These are phyloP conservation scores for Hydractinia symbiolongicarpus DNA, from an alignment of 30 jellyfish, hydroid and myxozoan genomes.

Conservation along the genomic window DNA sequence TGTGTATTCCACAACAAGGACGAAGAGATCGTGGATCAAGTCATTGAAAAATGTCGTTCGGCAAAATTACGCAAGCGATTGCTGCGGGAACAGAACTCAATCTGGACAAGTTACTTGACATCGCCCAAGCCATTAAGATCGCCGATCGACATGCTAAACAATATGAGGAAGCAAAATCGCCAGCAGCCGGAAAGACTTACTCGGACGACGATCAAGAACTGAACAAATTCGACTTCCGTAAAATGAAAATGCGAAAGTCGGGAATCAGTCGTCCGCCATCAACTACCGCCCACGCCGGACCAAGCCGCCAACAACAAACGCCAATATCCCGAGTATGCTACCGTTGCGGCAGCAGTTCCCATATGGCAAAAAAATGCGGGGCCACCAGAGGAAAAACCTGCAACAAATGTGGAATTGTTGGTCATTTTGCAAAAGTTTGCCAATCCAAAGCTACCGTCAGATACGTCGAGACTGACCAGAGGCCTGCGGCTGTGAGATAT, in stretches of 20 bases:
- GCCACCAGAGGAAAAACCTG: constrained; percentile 37
- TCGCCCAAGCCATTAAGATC: constrained; percentile 14
- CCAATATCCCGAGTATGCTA: constrained; percentile 28
- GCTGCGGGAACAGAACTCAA: constrained; percentile 39
- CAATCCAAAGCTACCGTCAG: too few relatives aligned
- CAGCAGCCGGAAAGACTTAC: too few relatives aligned
- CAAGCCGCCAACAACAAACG: constrained; percentile 9
- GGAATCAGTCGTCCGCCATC: constrained; percentile 5
- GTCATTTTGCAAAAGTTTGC: too few relatives aligned
- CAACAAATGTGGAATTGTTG: constrained; percentile 55
- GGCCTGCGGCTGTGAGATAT: too few relatives aligned
- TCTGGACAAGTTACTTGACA: constrained; percentile 8
- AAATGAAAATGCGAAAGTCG: neutral
- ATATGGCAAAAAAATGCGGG: constrained; percentile 30
- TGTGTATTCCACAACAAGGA: constrained; percentile 22
- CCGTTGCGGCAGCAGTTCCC: constrained; percentile 32
- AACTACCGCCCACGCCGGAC: too few relatives aligned
- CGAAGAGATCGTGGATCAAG: too few relatives aligned
- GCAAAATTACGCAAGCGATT: too few relatives aligned
- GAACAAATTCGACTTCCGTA: neutral
- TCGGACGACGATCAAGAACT: neutral
- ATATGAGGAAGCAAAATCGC: too few relatives aligned
- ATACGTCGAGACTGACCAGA: too few relatives aligned
- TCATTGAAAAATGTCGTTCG: too few relatives aligned
- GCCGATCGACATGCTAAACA: constrained; percentile 25